Conservation (phyloP, 1,140 invertebrate species). For the Papilio helenus region DNA sequence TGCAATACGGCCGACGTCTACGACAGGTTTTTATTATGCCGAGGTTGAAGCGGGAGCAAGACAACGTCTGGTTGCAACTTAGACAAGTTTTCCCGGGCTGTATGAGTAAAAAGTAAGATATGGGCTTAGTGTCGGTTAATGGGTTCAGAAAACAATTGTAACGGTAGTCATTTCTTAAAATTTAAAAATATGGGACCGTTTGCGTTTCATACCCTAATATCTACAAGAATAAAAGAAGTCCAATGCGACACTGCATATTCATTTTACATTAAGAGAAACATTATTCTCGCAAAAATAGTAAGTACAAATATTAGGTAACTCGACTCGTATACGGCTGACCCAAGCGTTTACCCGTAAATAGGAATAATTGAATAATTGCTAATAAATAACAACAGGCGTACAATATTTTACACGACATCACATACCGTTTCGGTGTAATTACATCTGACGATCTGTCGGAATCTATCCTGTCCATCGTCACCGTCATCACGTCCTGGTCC, state of each 20-base stretch:
- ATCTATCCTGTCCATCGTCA: not conserved
- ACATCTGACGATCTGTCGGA: slow-evolving; percentile 3
- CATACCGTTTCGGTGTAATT: slow-evolving; percentile 1
- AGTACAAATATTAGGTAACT: too few relatives aligned
- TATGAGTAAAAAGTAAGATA: not conserved
- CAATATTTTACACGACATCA: not conserved
- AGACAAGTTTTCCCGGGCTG: slow-evolving; percentile 22
- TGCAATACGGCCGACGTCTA: slow-evolving; percentile 2
- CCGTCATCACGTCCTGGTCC: not conserved
- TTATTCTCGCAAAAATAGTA: too few relatives aligned
- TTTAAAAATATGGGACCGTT: too few relatives aligned
- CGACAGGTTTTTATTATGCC: not conserved
- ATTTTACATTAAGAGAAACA: too few relatives aligned
- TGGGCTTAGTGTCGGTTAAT: too few relatives aligned
- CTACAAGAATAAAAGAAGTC: too few relatives aligned
- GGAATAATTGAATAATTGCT: not conserved
- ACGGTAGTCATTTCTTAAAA: too few relatives aligned
- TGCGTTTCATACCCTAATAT: too few relatives aligned
- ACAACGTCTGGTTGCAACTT: slow-evolving; percentile 23
- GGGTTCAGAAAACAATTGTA: too few relatives aligned
- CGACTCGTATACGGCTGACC: too few relatives aligned
- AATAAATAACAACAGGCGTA: not conserved
- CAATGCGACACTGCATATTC: too few relatives aligned
- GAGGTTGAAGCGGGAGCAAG: slow-evolving; percentile 13
- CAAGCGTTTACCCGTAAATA: too few relatives aligned